phyloP scores from a whole-genome alignment of 2,797 vertebrate genomes.

The Chelon auratus region DNA sequence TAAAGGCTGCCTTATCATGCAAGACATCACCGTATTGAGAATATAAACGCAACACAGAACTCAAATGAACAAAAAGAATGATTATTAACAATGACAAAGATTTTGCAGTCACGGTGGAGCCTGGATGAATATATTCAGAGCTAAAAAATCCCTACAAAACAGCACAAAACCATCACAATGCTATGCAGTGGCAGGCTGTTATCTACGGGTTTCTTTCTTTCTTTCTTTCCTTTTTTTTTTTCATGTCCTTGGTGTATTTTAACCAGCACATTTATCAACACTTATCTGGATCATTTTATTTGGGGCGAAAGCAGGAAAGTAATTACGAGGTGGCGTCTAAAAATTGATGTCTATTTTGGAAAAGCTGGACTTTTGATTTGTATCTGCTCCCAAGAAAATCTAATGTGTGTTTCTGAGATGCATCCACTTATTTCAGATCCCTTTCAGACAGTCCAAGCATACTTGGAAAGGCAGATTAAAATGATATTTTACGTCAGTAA shows the following conservation, averaged over 20 bases:
- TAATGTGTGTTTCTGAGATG: conserved; percentile 26
- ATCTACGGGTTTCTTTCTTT: conserved; percentile 63
- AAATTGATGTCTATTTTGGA: conserved; percentile 39
- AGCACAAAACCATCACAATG: conserved; percentile 54
- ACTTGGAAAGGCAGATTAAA: conserved; percentile 1
- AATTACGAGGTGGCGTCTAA: conserved; percentile 52
- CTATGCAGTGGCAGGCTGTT: conserved; percentile 55
- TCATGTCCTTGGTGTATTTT: conserved; percentile 47
- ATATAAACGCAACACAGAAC: conserved; percentile 64
- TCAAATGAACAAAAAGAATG: conserved; percentile 66
- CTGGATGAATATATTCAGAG: conserved; percentile 67
- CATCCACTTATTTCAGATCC: conserved; percentile 36
- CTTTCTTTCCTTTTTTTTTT: conserved; percentile 18
- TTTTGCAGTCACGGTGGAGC: conserved; percentile 54
- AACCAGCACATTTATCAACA: conserved; percentile 60
- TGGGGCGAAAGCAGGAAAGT: conserved; percentile 37
- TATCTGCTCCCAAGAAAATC: conserved; percentile 10
- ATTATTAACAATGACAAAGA: conserved; percentile 66
- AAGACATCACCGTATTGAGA: conserved; percentile 55
- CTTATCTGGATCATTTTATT: conserved; percentile 62
- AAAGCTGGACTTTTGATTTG: conserved; percentile 46
- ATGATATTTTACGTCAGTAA: conserved; percentile 9
- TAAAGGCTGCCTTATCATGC: conserved; percentile 62
- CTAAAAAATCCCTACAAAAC: conserved; percentile 45
- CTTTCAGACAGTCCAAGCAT: conserved; percentile 13